Evolutionary conservation across 2,113 vertebrate species (phyloP).

Genomic region (Corythaeola cristata): DNA sequence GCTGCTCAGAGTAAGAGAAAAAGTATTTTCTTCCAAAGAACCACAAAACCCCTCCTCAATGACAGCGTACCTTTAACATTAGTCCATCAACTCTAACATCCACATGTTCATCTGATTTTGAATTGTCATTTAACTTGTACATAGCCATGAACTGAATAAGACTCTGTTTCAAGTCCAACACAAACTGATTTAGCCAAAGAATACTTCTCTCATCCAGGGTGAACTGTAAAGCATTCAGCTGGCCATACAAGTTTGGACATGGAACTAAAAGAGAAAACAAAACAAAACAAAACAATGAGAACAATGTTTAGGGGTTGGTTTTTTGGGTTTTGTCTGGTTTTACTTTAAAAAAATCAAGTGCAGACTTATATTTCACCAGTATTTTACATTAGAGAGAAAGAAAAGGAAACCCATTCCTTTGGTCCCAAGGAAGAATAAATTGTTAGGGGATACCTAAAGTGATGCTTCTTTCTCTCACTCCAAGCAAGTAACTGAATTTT

Average conservation of each 20-base stretch:
- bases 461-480: background rate
- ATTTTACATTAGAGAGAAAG: background rate
- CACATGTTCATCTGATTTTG: conserved; percentile 95
- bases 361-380: background rate
- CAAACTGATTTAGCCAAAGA: conserved; percentile 97
- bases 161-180: conserved; percentile 93
- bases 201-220: conserved; percentile 94
- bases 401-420: background rate
- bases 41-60: background rate
- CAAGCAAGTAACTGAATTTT: background rate
- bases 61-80: conserved; percentile 90
- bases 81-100: conserved; percentile 94
- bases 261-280: conserved; percentile 83
- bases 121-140: conserved; percentile 93
- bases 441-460: background rate
- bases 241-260: conserved; percentile 92
- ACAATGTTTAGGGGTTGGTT: background rate
- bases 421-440: background rate
- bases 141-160: conserved; percentile 97
- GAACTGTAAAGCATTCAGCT: conserved; percentile 95
- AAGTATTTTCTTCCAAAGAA: background rate
- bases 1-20: background rate
- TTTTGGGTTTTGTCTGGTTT: background rate
- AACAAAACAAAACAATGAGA: background rate
- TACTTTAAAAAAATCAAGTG: fast-evolving